Base-by-base conservation (phyloP, 2,113 vertebrate genomes). In the Syrmaticus mikado region DNA sequence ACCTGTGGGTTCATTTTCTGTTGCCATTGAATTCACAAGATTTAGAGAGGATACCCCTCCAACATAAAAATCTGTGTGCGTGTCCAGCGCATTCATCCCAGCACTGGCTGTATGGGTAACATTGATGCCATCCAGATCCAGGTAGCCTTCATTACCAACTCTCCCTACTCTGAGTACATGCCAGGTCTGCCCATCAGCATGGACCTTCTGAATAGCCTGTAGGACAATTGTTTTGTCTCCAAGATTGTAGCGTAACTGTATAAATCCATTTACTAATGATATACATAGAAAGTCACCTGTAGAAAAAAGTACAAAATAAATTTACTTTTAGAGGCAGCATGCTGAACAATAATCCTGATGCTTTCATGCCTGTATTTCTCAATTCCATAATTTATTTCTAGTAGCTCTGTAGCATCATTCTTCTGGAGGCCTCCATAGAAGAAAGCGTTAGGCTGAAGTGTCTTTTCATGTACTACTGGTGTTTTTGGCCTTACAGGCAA, bases 281-380 rank as follows among this genome's bases (percentile, higher is more conserved):
- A 99, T 74, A 64, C 98, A 98, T 74, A 99, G 82, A 91, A 99
- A 99, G 89, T 99, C 98, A 87, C 98, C 99, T 99, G 93, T 94
- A 60, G 80, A 85, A 76, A 79, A 84, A 15, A 84, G 55, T 87
- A 30, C 30, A 14, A 86, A 75, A 28, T 2, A 46, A 9, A 53
- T 87, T 58, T 38, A 60, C 8, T 43, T 77, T 60, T 57, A 76
- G 73, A 90, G 27, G n/a, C 16, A 6, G 20, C 24, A 30, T 27
- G 24, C 16, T 28, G 76, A 83, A 71, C 10, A 92, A 8, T 12
- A 53, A 82, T 78, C 15, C 24, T 46, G 6, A 15, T 70, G 28
- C 12, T 89, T 79, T 75, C 19, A 11, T n/a, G 5, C 30, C 32
- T 70, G 13, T 1, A 1, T 30, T 75, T 86, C 13, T 34, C 13